These are phyloP conservation scores for Eupsittula cactorum DNA, from an alignment of 2,113 vertebrate species.

Conservation along the genomic window DNA sequence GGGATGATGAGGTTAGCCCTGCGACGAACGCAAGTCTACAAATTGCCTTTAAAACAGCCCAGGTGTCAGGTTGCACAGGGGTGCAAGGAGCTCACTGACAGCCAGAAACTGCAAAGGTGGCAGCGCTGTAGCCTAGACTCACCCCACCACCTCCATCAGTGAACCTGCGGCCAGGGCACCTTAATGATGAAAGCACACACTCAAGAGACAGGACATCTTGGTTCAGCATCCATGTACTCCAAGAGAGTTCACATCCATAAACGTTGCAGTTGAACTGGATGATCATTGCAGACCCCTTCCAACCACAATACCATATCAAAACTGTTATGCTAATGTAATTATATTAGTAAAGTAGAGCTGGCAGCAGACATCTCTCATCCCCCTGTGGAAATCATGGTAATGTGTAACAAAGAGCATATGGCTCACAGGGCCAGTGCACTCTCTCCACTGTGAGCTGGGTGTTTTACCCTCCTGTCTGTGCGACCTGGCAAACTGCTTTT, in stretches of 20 bases:
- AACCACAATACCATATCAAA: not conserved
- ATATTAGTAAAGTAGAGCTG: not conserved
- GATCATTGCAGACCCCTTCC: not conserved
- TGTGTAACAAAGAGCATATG: not conserved
- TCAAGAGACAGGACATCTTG: not conserved
- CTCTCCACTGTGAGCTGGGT: not conserved
- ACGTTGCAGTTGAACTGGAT: not conserved
- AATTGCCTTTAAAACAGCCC: not conserved
- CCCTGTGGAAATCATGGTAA: not conserved
- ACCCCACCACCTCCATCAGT: not conserved
- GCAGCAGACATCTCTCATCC: not conserved
- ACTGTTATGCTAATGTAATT: not conserved
- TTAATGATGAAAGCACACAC: not conserved
- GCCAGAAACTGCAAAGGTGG: not conserved
- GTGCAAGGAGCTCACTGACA: fast-evolving
- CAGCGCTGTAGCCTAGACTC: not conserved
- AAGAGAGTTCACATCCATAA: not conserved
- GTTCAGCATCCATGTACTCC: not conserved
- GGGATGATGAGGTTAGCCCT: not conserved
- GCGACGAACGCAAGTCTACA: not conserved
- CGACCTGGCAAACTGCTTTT: not conserved
- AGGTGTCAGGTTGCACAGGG: not conserved
- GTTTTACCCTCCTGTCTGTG: fast-evolving
- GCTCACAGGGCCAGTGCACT: not conserved
- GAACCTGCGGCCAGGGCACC: fast-evolving